phyloP scores from a whole-genome alignment of 2,797 vertebrate species.

The Coregonus sp. region DNA sequence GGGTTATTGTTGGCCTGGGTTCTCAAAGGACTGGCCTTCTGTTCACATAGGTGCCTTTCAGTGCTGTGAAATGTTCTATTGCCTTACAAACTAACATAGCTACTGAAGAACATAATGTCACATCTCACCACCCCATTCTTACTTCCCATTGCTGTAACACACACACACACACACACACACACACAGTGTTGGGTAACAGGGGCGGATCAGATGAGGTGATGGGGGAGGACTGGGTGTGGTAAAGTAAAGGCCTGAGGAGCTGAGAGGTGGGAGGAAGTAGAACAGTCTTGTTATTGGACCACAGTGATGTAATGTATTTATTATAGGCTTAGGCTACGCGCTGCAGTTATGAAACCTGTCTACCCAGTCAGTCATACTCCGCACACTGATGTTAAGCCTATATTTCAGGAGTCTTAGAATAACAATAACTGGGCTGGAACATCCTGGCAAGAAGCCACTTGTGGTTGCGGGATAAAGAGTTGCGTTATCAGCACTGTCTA shows the following conservation, averaged over 20 bases:
- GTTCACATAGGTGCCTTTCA: background rate
- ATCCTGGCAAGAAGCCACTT: background rate
- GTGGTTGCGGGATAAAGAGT: background rate
- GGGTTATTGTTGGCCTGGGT: constrained; percentile 23
- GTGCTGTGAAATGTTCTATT: background rate
- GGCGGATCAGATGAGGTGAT: background rate
- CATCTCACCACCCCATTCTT: background rate
- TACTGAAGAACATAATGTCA: background rate
- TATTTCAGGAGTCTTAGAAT: background rate
- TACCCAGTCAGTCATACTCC: background rate
- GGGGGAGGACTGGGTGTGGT: background rate
- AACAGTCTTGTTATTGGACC: background rate
- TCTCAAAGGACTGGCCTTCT: background rate
- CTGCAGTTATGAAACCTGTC: background rate
- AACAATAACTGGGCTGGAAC: background rate
- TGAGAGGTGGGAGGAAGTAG: background rate
- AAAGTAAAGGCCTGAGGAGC: background rate
- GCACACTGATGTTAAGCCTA: background rate
- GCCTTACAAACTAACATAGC: background rate
- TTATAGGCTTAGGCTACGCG: background rate
- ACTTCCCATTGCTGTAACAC: constrained; percentile 9
- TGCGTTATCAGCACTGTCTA: background rate
- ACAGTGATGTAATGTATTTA: background rate
- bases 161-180: constrained; percentile 11
- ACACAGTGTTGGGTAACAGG: background rate